Conservation (phyloP, 2,797 vertebrate species). For the Pipistrellus nathusii region DNA sequence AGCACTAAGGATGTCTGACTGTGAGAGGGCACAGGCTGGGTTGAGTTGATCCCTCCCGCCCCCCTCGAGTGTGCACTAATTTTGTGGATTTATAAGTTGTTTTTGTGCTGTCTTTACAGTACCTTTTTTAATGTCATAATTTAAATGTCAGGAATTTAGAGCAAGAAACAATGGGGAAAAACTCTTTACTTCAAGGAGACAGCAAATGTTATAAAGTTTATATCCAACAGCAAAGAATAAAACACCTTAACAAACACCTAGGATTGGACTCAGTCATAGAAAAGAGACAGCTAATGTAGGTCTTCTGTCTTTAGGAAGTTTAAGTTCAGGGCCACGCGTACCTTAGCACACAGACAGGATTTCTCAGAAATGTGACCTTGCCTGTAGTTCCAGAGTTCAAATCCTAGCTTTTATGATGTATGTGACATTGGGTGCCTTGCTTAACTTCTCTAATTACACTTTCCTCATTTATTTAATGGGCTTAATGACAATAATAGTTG, state of each 20-base stretch:
- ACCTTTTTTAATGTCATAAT: not conserved
- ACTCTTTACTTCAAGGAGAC: not conserved
- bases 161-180: not conserved
- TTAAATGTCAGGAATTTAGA: not conserved
- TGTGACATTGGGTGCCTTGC: not conserved
- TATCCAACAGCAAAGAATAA: not conserved
- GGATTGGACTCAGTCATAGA: not conserved
- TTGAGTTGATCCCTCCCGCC: too few species aligned
- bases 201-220: conserved; percentile 21
- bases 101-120: not conserved
- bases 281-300: not conserved
- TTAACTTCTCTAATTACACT: not conserved
- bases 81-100: not conserved
- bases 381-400: not conserved
- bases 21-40: too few species aligned
- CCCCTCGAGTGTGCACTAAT: too few species aligned
- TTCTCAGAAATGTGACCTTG: not conserved
- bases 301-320: not conserved
- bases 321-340: not conserved
- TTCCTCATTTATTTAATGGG: not conserved
- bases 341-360: not conserved
- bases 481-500: not conserved
- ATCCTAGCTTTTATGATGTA: not conserved
- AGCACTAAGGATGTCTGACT: too few species aligned
- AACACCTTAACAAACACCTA: not conserved